Percentiles rank a stretch among this genome's conserved stretches.
phyloP scores from a whole-genome alignment of 2,797 vertebrate species.

The Furcifer pardalis region DNA sequence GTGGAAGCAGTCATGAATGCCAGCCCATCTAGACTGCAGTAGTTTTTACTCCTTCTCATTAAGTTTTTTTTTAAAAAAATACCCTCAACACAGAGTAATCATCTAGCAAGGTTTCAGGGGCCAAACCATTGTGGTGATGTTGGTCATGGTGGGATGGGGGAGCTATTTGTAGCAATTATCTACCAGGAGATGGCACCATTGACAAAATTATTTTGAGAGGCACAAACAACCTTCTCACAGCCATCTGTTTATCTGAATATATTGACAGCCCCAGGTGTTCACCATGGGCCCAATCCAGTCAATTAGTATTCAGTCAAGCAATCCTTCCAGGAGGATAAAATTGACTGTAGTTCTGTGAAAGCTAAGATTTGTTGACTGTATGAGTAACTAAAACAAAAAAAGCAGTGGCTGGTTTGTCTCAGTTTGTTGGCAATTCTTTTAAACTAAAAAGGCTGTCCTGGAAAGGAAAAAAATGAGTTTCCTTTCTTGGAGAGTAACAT shows the following conservation, averaged over 20 bases:
- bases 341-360: accelerated
- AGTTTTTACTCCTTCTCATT: constrained; percentile 34
- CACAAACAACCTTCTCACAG: constrained; percentile 23
- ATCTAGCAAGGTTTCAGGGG: constrained; percentile 31
- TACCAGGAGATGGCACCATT: constrained; percentile 83
- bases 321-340: not conserved
- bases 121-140: constrained; percentile 35
- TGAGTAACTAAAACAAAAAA: constrained; percentile 25
- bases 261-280: constrained; percentile 59
- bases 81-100: constrained; percentile 16
- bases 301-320: constrained; percentile 33
- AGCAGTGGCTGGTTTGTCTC: constrained; percentile 16
- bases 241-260: constrained; percentile 43
- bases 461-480: not conserved
- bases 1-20: constrained; percentile 7
- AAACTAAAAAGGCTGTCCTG: constrained; percentile 8
- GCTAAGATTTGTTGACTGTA: not conserved
- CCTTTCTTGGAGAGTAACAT: not conserved
- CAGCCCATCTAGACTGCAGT: not conserved
- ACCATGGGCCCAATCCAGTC: constrained; percentile 16
- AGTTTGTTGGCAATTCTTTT: constrained; percentile 24
- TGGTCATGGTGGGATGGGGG: not conserved
- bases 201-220: constrained; percentile 80
- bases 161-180: constrained; percentile 52
- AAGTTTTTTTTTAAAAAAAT: not conserved